Conservation (phyloP, 1,140 invertebrate species). For the Drosophila oshimai region DNA sequence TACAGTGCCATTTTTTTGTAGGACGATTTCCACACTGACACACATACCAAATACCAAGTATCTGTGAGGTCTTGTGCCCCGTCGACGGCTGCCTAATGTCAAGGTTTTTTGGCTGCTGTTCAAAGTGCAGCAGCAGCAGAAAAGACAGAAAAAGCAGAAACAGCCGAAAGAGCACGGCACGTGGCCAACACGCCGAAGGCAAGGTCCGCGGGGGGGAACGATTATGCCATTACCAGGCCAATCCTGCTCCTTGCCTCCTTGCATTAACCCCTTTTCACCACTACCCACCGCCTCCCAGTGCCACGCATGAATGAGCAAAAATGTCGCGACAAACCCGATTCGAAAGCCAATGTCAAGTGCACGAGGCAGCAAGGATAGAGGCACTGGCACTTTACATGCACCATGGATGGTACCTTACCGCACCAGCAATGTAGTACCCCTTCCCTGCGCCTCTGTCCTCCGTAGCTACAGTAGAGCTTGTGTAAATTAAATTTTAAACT, state of each 20-base stretch:
- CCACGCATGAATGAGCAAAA: conserved; percentile 58
- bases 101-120: conserved; percentile 69
- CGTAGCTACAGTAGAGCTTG: background rate
- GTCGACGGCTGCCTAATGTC: conserved; percentile 53
- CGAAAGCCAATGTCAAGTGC: conserved; percentile 70
- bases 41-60: background rate
- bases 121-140: conserved; percentile 46
- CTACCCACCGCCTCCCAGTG: background rate
- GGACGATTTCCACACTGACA: background rate
- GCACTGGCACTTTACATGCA: conserved; percentile 32
- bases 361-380: conserved; percentile 9
- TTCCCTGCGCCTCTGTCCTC: background rate
- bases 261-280: conserved; percentile 6
- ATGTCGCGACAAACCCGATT: conserved; percentile 41
- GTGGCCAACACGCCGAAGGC: conserved; percentile 11
- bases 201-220: background rate
- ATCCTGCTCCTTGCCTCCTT: conserved; percentile 7
- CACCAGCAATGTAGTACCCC: background rate
- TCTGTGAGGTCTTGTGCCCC: conserved; percentile 8
- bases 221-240: conserved; percentile 49
- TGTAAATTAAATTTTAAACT: background rate
- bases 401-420: background rate
- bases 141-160: background rate
- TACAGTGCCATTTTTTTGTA: background rate
- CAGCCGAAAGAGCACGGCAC: conserved; percentile 26